Conservation (phyloP, 2,888 invertebrate genomes). For the Lithodes maja region DNA sequence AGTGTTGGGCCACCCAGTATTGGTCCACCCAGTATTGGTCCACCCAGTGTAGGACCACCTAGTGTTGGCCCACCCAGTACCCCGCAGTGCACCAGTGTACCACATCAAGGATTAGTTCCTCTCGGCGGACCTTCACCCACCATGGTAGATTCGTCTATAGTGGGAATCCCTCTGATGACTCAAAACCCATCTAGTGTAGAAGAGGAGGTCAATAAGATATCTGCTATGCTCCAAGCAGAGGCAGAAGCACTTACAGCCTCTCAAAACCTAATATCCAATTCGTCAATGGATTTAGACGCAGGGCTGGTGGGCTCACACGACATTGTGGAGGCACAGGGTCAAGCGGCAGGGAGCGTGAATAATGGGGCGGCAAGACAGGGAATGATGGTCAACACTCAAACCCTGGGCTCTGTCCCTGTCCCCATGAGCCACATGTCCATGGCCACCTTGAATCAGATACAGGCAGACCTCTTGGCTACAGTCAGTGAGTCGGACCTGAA, state of each 20-base stretch:
- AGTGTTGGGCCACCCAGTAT: conserved; percentile 64
- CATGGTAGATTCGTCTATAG: conserved; percentile 43
- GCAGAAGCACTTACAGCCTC: conserved; percentile 68
- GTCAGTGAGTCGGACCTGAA: conserved; percentile 71
- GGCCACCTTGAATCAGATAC: conserved; percentile 70
- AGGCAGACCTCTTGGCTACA: conserved; percentile 68
- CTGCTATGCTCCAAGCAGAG: conserved; percentile 70
- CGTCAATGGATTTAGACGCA: conserved; percentile 48
- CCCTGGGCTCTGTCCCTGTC: conserved; percentile 67
- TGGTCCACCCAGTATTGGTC: conserved; percentile 66
- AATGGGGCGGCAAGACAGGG: conserved; percentile 33
- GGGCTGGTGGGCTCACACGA: conserved; percentile 64
- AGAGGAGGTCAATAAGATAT: conserved; percentile 70
- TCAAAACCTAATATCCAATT: conserved; percentile 46
- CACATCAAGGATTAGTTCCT: conserved; percentile 43
- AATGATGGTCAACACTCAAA: conserved; percentile 36
- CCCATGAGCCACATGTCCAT: conserved; percentile 70
- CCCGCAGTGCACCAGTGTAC: conserved; percentile 56
- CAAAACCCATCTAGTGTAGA: conserved; percentile 59
- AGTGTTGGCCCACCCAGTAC: conserved; percentile 58
- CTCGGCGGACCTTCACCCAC: conserved; percentile 39
- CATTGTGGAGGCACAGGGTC: conserved; percentile 68
- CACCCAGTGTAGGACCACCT: conserved; percentile 66
- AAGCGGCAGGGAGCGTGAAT: conserved; percentile 63
- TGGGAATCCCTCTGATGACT: conserved; percentile 50